phyloP scores from a whole-genome alignment of 2,888 invertebrate species.

The Philonicus albiceps region DNA sequence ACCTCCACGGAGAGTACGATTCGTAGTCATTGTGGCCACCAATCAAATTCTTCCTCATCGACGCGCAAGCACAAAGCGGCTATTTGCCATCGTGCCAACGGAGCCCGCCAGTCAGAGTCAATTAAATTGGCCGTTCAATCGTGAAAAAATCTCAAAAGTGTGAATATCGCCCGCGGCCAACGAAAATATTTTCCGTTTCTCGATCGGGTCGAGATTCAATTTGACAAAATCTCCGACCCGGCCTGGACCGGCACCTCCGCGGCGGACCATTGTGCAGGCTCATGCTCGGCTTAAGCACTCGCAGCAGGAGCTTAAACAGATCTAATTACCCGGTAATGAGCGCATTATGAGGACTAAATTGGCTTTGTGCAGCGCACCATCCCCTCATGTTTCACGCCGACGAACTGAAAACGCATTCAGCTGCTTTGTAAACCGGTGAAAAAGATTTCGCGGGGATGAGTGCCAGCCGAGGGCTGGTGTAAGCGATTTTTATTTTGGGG shows the following conservation, averaged over 20 bases:
- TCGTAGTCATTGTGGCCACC: not conserved
- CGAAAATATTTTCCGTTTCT: slow-evolving; percentile 36
- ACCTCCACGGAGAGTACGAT: not conserved
- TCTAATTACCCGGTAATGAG: slow-evolving; percentile 40
- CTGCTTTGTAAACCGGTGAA: not conserved
- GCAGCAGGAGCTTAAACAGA: slow-evolving; percentile 37
- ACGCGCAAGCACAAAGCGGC: slow-evolving; percentile 30
- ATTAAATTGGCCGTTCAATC: slow-evolving; percentile 27
- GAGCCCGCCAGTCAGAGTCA: not conserved
- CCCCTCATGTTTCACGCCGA: not conserved
- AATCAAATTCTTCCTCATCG: slow-evolving; percentile 39
- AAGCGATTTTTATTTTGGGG: not conserved
- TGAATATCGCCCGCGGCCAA: slow-evolving; percentile 32
- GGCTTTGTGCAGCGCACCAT: not conserved
- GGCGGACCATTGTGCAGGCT: not conserved
- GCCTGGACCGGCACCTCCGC: not conserved
- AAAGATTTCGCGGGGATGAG: not conserved
- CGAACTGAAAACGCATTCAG: not conserved
- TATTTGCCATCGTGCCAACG: not conserved
- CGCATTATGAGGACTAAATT: slow-evolving; percentile 25
- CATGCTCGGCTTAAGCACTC: slow-evolving; percentile 13
- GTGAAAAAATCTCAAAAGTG: slow-evolving; percentile 19
- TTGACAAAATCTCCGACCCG: not conserved
- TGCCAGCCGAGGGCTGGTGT: not conserved
- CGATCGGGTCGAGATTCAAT: slow-evolving; percentile 23